phyloP scores from a whole-genome alignment of 2,888 invertebrate genomes.

The Cantharis flavilabris region DNA sequence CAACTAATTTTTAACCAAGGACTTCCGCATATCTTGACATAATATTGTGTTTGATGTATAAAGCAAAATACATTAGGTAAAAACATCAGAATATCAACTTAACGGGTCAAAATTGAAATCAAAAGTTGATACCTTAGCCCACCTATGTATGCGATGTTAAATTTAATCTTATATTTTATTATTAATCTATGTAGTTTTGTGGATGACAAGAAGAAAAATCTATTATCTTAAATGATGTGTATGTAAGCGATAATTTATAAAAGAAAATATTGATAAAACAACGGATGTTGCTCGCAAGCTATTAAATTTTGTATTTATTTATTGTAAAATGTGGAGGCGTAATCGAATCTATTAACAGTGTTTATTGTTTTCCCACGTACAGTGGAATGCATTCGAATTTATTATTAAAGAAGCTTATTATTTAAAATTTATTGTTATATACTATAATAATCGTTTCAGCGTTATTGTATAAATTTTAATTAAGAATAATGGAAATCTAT shows the following conservation, averaged over 20 bases:
- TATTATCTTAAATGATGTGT: neutral
- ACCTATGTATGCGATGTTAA: neutral
- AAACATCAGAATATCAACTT: neutral
- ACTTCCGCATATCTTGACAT: neutral
- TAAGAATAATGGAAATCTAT: neutral
- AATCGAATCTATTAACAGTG: slow-evolving; percentile 15
- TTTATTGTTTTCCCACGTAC: slow-evolving; percentile 25
- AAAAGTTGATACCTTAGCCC: neutral
- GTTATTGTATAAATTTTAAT: neutral
- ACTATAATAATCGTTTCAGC: neutral
- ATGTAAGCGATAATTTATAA: neutral
- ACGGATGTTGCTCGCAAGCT: neutral
- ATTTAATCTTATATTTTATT: neutral
- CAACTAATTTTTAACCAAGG: neutral
- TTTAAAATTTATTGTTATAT: neutral
- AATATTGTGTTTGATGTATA: too few species aligned
- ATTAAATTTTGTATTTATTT: neutral
- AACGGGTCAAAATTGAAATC: neutral
- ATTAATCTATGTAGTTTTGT: neutral
- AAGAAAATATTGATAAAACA: neutral
- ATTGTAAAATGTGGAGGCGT: slow-evolving; percentile 8
- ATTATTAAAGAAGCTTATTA: neutral
- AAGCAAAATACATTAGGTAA: neutral
- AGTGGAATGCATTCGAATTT: neutral
- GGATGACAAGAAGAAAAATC: neutral